A percentile compares a stretch with the other conserved stretches of the same genome.
These are phyloP conservation scores for Trematocara variabile DNA, from an alignment of 2,113 vertebrate genomes.

Conservation along the genomic window DNA sequence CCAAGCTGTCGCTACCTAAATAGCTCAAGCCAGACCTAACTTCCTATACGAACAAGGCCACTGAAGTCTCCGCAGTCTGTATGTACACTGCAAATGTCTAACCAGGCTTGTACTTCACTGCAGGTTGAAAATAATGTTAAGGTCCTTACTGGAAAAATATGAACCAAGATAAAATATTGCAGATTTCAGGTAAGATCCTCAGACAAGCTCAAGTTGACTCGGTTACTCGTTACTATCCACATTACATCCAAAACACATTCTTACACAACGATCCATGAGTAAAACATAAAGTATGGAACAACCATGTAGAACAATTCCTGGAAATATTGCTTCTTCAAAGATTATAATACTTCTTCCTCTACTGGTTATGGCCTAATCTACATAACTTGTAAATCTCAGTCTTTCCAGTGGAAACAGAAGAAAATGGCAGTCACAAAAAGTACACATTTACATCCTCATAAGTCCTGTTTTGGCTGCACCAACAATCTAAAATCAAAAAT, in stretches of 20 bases:
- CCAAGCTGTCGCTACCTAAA: constrained; percentile 27
- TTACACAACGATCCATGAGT: background rate
- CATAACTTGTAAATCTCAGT: background rate
- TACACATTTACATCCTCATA: background rate
- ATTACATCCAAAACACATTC: background rate
- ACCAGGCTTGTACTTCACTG: background rate
- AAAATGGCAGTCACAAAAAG: background rate
- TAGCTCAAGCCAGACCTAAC: constrained; percentile 16
- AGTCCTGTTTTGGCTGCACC: background rate
- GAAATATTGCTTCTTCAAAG: background rate
- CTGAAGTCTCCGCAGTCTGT: background rate
- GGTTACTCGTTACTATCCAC: background rate
- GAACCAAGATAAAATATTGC: background rate
- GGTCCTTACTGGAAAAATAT: background rate
- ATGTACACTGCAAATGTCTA: background rate
- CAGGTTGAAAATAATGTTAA: background rate
- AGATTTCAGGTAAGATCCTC: background rate
- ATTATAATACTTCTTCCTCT: background rate
- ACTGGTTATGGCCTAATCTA: background rate
- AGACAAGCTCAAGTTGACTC: background rate
- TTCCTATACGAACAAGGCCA: constrained; percentile 3
- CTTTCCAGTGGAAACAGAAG: background rate
- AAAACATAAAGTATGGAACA: background rate
- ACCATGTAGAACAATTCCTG: background rate
- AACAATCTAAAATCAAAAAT: background rate